Conservation (phyloP, 2,888 invertebrate species). For the Epinotia ramella region DNA sequence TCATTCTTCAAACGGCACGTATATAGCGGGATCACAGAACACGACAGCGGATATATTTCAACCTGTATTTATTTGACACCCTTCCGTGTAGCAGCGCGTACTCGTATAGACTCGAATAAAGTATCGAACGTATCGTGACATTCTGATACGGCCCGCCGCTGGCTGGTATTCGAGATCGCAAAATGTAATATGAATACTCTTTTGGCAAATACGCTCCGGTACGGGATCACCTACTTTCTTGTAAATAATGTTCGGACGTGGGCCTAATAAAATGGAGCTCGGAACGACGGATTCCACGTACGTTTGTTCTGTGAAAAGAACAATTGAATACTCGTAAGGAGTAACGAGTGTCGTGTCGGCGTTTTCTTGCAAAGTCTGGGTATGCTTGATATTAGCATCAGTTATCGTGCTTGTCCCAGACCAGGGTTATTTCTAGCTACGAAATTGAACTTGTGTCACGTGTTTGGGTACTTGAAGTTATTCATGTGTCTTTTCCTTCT, state of each 20-base stretch:
- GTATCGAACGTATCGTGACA: slow-evolving; percentile 79
- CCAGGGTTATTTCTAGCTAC: slow-evolving; percentile 8
- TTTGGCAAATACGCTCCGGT: slow-evolving; percentile 74
- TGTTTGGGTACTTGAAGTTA: slow-evolving; percentile 1
- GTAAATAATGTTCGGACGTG: slow-evolving; percentile 56
- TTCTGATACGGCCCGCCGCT: slow-evolving; percentile 72
- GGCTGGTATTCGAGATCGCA: slow-evolving; percentile 70
- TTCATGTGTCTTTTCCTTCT: too few relatives aligned
- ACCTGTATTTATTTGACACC: slow-evolving; percentile 81
- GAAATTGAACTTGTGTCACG: slow-evolving; percentile 2
- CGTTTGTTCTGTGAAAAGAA: slow-evolving; percentile 29
- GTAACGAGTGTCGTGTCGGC: slow-evolving; percentile 34
- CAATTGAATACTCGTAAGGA: slow-evolving; percentile 37
- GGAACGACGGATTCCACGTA: slow-evolving; percentile 32
- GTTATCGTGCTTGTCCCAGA: slow-evolving; percentile 20
- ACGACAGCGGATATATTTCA: slow-evolving; percentile 78
- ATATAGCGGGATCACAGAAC: slow-evolving; percentile 73
- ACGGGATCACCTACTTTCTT: slow-evolving; percentile 53
- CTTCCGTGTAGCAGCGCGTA: slow-evolving; percentile 72
- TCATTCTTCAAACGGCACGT: slow-evolving; percentile 77
- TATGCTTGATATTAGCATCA: slow-evolving; percentile 21
- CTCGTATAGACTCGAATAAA: slow-evolving; percentile 77
- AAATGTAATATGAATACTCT: slow-evolving; percentile 83
- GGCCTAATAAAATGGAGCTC: slow-evolving; percentile 54
- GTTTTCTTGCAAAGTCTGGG: slow-evolving; percentile 27